phyloP scores from a whole-genome alignment of 2,888 invertebrate genomes.

The Malthinus seriepunctatus region DNA sequence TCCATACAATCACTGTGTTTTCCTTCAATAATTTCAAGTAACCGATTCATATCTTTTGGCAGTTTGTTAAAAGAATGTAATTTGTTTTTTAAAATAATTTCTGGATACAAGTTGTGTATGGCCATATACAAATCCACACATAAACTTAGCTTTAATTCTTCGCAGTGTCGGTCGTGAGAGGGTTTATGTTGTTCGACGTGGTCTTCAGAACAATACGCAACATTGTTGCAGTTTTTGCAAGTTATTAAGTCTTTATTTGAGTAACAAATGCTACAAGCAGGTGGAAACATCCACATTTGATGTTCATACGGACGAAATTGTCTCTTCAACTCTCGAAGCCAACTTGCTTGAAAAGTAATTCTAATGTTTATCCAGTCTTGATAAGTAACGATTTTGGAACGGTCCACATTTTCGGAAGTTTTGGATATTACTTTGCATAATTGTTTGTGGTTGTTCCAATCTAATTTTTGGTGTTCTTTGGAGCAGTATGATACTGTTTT shows the following conservation, averaged over 20 bases:
- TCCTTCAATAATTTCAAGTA: slow-evolving; percentile 7
- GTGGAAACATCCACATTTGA: slow-evolving; percentile 45
- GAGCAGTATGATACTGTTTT: slow-evolving; percentile 34
- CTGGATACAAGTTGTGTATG: slow-evolving; percentile 6
- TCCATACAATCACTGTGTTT: neutral
- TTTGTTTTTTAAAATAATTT: neutral
- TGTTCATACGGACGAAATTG: slow-evolving; percentile 37
- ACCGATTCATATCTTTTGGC: slow-evolving; percentile 6
- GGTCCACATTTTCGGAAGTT: slow-evolving; percentile 1
- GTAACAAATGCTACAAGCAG: slow-evolving; percentile 42
- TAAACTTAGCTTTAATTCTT: slow-evolving; percentile 33
- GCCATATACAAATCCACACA: slow-evolving; percentile 32
- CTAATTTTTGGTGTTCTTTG: slow-evolving; percentile 35
- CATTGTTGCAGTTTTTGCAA: slow-evolving; percentile 37
- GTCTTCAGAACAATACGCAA: slow-evolving; percentile 37
- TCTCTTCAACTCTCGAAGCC: slow-evolving; percentile 35
- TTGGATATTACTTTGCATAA: slow-evolving; percentile 29
- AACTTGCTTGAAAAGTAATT: slow-evolving; percentile 27
- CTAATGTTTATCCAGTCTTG: slow-evolving; percentile 30
- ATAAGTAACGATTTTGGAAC: slow-evolving; percentile 6
- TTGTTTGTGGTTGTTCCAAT: slow-evolving; percentile 29
- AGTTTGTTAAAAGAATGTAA: neutral
- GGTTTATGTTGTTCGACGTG: slow-evolving; percentile 28
- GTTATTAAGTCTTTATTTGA: slow-evolving; percentile 26
- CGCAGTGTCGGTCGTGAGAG: slow-evolving; percentile 34